Evolutionary conservation across 2,888 invertebrate species (phyloP), one percentile per base, ranked within the genome.

Genomic region (Amiota communis): DNA sequence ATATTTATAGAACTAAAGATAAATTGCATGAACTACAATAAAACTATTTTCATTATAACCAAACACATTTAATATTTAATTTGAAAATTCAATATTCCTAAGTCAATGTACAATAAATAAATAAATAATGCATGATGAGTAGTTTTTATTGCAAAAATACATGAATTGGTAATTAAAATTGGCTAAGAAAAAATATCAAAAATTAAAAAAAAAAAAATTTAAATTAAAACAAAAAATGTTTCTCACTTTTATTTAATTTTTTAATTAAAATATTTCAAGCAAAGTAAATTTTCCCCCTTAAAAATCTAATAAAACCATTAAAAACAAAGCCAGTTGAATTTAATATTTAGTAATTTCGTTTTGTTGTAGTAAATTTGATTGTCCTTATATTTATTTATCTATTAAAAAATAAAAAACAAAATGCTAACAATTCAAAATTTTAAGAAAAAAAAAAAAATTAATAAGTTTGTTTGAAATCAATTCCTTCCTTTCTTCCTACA

Each of bases 341-440:
- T 23, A 63, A 63, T n/a, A 53, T n/a, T 53, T n/a, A 53, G n/a
- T n/a, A 53, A 53, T n/a, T 53, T n/a, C 53, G 4, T 2, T 53
- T n/a, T 46, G 3, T 63, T 36, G 46, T 63, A 46, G 15, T 23
- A 53, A 68, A 36, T 36, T 36, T 36, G 2, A 36, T 36, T 36
- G 36, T 2, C 0, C 6, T 6, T 36, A 36, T 36, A 36, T 36
- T 36, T 36, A 36, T 36, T 36, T 11, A 51, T 9, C 53, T 68
- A 10, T 48, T n/a, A 23, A 51, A 71, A 64, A 46, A 10, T 48
- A 13, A 23, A 51, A 71, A 64, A 46, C 46, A 67, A 75, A 79
- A 75, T 78, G 84, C 81, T 82, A 82, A 83, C 85, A 86, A 83
- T 83, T 86, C 85, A 84, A 86, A 85, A 75, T 85, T 85, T 23